Evolutionary conservation across 2,888 invertebrate genomes (phyloP).

Genomic region (Hybos culiciformis): DNA sequence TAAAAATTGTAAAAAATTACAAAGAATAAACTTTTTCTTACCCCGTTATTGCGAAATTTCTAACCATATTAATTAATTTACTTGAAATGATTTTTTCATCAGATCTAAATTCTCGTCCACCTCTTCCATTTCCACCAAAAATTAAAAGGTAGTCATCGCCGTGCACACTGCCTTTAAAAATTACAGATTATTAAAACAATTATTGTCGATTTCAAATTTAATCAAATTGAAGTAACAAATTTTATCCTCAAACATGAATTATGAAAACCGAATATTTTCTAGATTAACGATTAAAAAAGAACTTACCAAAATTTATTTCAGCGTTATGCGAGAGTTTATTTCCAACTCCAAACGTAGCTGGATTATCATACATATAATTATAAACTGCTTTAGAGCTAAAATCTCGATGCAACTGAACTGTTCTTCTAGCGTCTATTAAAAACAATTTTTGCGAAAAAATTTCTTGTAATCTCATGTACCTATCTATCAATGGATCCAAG

Average conservation of each 20-base stretch:
- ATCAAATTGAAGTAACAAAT: neutral
- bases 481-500: constrained; percentile 21
- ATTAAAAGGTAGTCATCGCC: constrained; percentile 10
- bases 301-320: constrained; percentile 6
- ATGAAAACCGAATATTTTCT: too few relatives aligned
- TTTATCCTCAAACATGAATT: too few relatives aligned
- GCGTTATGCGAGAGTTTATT: neutral
- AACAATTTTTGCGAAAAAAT: constrained; percentile 50
- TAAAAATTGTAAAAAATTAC: too few relatives aligned
- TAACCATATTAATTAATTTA: constrained; percentile 10
- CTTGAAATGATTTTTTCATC: constrained; percentile 7
- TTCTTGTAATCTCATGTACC: constrained; percentile 28
- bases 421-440: constrained; percentile 41
- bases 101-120: neutral
- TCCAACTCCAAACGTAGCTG: neutral
- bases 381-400: constrained; percentile 45
- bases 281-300: too few relatives aligned
- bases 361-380: constrained; percentile 41
- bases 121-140: neutral
- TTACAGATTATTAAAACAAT: too few relatives aligned
- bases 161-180: constrained; percentile 10
- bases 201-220: neutral
- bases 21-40: too few relatives aligned
- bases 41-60: constrained; percentile 4
- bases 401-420: constrained; percentile 43